phyloP scores from a whole-genome alignment of 2,113 vertebrate species.

The Odocoileus virginianus region DNA sequence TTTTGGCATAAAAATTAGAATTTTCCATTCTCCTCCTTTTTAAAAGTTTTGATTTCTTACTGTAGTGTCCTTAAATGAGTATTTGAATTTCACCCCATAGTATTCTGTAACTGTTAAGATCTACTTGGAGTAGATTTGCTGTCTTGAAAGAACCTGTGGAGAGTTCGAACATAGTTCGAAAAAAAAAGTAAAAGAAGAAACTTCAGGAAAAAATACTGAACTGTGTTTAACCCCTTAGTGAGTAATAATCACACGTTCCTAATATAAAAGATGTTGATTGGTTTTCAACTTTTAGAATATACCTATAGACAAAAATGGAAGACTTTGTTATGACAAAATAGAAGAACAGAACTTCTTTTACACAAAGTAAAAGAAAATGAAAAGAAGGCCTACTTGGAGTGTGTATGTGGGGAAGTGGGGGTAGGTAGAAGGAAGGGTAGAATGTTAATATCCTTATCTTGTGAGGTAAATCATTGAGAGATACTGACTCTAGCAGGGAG shows the following conservation, averaged over 20 bases:
- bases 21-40: background rate
- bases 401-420: rapidly evolving
- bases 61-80: background rate
- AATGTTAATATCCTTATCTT: background rate
- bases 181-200: background rate
- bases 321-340: background rate
- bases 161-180: background rate
- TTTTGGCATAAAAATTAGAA: background rate
- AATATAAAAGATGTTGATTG: background rate
- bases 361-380: background rate
- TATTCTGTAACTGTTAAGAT: background rate
- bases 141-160: background rate
- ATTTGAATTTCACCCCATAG: background rate
- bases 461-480: background rate
- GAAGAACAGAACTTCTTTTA: background rate
- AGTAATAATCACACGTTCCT: background rate
- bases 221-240: background rate
- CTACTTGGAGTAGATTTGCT: background rate
- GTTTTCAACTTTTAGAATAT: background rate
- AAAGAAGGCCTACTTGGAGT: background rate
- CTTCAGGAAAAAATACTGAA: background rate
- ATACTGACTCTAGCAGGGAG: background rate
- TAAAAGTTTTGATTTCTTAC: background rate
- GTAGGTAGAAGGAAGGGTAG: background rate
- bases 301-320: background rate